Evolutionary conservation across 1,140 invertebrate genomes (phyloP).

Genomic region (Caenorhabditis brenneri): DNA sequence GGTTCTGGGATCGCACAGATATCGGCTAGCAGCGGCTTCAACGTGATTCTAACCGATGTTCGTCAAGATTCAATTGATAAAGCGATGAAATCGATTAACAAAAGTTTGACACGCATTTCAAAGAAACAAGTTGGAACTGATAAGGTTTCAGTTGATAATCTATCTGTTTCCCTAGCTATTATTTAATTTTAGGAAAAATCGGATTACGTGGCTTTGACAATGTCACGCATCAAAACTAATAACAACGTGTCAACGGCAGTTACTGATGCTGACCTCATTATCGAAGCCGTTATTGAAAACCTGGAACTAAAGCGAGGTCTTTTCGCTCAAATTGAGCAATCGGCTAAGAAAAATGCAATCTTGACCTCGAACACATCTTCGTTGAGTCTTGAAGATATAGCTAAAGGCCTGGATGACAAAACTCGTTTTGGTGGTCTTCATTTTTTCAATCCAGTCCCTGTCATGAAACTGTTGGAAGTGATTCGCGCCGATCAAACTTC

Average conservation of each 20-base stretch:
- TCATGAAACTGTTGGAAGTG: slow-evolving; percentile 85
- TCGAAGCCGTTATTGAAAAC: slow-evolving; percentile 64
- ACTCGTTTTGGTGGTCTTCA: slow-evolving; percentile 82
- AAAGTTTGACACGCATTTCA: slow-evolving; percentile 78
- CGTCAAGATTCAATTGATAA: slow-evolving; percentile 47
- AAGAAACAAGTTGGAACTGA: slow-evolving; percentile 81
- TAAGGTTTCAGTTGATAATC: slow-evolving; percentile 64
- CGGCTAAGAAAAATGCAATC: slow-evolving; percentile 63
- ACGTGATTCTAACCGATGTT: slow-evolving; percentile 77
- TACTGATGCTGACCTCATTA: slow-evolving; percentile 61
- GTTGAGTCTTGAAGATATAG: slow-evolving; percentile 82
- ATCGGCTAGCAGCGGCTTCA: slow-evolving; percentile 53
- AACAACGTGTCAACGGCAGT: slow-evolving; percentile 48
- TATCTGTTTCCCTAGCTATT: background rate
- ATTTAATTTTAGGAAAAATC: background rate
- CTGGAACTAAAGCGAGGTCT: slow-evolving; percentile 57
- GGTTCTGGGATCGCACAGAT: slow-evolving; percentile 62
- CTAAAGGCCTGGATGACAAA: slow-evolving; percentile 74
- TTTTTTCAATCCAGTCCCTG: slow-evolving; percentile 88
- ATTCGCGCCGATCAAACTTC: slow-evolving; percentile 75
- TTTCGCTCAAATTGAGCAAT: slow-evolving; percentile 54
- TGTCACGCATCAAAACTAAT: slow-evolving; percentile 32
- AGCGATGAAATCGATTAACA: slow-evolving; percentile 74
- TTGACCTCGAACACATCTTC: slow-evolving; percentile 90
- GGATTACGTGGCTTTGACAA: background rate